A percentile compares a stretch with the other conserved stretches of the same genome.
phyloP scores from a whole-genome alignment of 2,888 invertebrate species.

The Caenorhabditis sp. region DNA sequence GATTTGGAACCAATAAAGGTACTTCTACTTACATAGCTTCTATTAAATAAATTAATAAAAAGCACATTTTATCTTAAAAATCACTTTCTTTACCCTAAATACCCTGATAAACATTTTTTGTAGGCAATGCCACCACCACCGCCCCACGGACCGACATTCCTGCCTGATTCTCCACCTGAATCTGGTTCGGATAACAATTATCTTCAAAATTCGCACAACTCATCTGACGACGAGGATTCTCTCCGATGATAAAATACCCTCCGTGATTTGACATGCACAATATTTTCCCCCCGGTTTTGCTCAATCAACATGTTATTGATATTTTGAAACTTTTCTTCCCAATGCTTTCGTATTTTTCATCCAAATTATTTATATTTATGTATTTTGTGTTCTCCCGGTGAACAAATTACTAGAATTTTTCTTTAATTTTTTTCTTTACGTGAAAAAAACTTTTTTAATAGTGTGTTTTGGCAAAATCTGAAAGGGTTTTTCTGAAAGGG shows the following conservation, averaged over 20 bases:
- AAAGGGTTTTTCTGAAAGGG: too few relatives aligned
- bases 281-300: neutral
- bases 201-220: constrained; percentile 30
- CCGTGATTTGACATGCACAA: neutral
- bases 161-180: constrained; percentile 43
- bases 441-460: too few relatives aligned
- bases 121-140: constrained; percentile 40
- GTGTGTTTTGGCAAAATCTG: too few relatives aligned
- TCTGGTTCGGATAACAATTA: constrained; percentile 24
- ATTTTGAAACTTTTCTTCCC: neutral
- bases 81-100: neutral
- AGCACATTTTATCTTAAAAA: neutral
- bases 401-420: neutral
- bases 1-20: constrained; percentile 41
- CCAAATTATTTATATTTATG: neutral
- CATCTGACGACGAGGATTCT: constrained; percentile 34
- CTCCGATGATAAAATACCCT: constrained; percentile 1
- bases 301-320: neutral
- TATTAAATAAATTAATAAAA: too few relatives aligned
- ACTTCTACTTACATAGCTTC: neutral
- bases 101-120: neutral
- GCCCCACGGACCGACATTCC: constrained; percentile 15
- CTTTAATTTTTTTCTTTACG: too few relatives aligned
- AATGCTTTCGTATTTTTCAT: too few relatives aligned
- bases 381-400: neutral